Evolutionary conservation across 2,113 vertebrate genomes (phyloP), one percentile per base, ranked within the genome.

Genomic region (Pogonocichla stellata): DNA sequence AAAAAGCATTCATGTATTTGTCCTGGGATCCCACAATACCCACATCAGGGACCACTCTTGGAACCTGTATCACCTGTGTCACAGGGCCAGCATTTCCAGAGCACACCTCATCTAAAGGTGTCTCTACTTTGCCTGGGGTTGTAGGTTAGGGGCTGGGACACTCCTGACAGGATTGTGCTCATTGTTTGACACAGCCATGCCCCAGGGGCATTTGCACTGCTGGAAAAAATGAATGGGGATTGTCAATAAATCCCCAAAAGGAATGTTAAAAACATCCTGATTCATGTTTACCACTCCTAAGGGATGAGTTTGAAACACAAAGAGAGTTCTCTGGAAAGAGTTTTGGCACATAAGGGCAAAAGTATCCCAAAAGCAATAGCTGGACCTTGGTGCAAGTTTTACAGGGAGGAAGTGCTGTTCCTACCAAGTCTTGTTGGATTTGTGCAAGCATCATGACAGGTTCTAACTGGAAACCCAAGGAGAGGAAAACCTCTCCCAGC

Each of bases 291-390:
- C 14, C 47, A 3, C 19, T 87, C 23, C 28, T 24, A 31, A 81
- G 26, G 10, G 38, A 75, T 47, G 22, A 47, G 14, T 51, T 19
- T 88, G 62, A 88, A 88, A 82, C 10, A 12, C 19, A 71, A 72
- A 80, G 31, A 64, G 9, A 42, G 19, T 24, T 47, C 61, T 47
- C 57, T 45, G 22, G 16, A 48, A 48, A 43, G 22, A 36, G 12
- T 53, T 78, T 36, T 10, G 28, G 51, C 33, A 65, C 1, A 0
- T 50, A 53, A 73, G 22, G 65, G 13, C 51, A 58, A 47, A 58
- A 29, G 2, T 7, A 58, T 40, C 42, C 38, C 61, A 74, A 38
- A 86, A 91, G 29, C 1, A 0, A 38, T 5, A 47, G 29, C 0
- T 50, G 51, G 38, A 36, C 19, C 12, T 64, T 31, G 29, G 31